Evolutionary conservation across 2,797 vertebrate genomes (phyloP).

Genomic region (Decapterus maruadsi): DNA sequence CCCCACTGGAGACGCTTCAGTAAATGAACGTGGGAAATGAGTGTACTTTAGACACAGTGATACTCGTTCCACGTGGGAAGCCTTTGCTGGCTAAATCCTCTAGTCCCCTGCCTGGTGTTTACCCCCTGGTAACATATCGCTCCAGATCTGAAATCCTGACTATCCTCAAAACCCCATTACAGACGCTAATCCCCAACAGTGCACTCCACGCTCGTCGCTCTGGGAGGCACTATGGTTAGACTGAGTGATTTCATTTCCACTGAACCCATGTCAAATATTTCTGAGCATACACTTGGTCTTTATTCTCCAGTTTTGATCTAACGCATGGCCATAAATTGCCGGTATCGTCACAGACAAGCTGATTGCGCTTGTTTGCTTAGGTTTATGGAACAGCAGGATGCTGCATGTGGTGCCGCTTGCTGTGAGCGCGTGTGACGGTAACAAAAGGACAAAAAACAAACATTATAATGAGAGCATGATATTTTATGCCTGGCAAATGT

Average conservation of each 20-base stretch:
- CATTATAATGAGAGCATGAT: constrained; percentile 31
- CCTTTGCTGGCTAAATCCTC: constrained; percentile 73
- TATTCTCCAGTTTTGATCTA: constrained; percentile 29
- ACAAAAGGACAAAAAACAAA: constrained; percentile 32
- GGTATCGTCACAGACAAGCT: constrained; percentile 25
- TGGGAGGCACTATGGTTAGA: constrained; percentile 59
- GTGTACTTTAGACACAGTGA: constrained; percentile 74
- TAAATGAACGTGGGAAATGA: constrained; percentile 80
- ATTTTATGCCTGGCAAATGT: constrained; percentile 16
- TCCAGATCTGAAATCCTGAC: constrained; percentile 79
- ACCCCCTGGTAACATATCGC: constrained; percentile 77
- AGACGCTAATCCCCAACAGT: constrained; percentile 72
- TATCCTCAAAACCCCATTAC: constrained; percentile 82
- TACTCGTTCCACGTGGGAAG: constrained; percentile 69
- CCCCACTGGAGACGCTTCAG: constrained; percentile 74
- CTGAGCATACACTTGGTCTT: constrained; percentile 9
- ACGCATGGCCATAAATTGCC: constrained; percentile 11
- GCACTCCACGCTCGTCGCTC: constrained; percentile 54
- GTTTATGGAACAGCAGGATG: constrained; percentile 34
- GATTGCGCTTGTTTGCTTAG: constrained; percentile 22
- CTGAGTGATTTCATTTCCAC: constrained; percentile 65
- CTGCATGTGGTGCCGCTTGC: neutral
- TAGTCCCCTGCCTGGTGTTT: constrained; percentile 73
- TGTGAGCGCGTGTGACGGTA: constrained; percentile 9
- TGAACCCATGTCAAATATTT: constrained; percentile 52